A percentile compares a stretch with the other conserved stretches of the same genome.
Evolutionary conservation across 2,888 invertebrate species (phyloP).

Genomic region (Yponomeuta malinellus): DNA sequence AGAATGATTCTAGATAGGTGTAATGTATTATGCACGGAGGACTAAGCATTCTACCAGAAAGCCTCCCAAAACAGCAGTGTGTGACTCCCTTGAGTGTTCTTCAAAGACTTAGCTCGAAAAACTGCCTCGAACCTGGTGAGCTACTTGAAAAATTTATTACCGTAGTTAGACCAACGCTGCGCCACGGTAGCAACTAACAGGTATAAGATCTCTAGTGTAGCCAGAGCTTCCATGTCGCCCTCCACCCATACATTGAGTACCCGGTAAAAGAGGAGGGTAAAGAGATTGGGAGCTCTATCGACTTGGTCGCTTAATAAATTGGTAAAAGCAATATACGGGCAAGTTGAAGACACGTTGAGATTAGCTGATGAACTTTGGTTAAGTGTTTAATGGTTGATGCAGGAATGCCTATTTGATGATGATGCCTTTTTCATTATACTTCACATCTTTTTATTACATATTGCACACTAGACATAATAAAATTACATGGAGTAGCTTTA

Average conservation of each 20-base stretch:
- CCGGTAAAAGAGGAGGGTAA: constrained; percentile 10
- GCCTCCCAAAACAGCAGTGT: neutral
- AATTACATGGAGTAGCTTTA: too few relatives aligned
- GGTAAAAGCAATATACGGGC: constrained; percentile 39
- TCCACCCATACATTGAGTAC: neutral
- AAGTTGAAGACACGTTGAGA: constrained; percentile 44
- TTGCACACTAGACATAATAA: too few relatives aligned
- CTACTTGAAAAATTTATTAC: constrained; percentile 56
- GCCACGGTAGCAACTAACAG: constrained; percentile 38
- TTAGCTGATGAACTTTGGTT: constrained; percentile 58
- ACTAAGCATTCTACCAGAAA: neutral
- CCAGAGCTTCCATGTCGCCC: constrained; percentile 9
- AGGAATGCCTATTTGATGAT: too few relatives aligned
- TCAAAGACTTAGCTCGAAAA: constrained; percentile 52
- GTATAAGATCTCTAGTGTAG: constrained; percentile 28
- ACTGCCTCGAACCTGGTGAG: constrained; percentile 37
- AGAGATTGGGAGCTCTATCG: constrained; percentile 12
- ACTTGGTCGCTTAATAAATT: constrained; percentile 18
- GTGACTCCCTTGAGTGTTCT: constrained; percentile 31
- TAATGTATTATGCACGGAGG: neutral
- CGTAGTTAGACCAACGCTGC: constrained; percentile 52
- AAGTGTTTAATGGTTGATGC: constrained; percentile 24
- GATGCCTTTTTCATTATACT: too few relatives aligned
- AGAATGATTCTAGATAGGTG: too few relatives aligned
- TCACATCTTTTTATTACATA: too few relatives aligned